Evolutionary conservation across 2,113 vertebrate species (phyloP), one percentile per base, ranked within the genome.

Genomic region (Cephalopterus ornatus): DNA sequence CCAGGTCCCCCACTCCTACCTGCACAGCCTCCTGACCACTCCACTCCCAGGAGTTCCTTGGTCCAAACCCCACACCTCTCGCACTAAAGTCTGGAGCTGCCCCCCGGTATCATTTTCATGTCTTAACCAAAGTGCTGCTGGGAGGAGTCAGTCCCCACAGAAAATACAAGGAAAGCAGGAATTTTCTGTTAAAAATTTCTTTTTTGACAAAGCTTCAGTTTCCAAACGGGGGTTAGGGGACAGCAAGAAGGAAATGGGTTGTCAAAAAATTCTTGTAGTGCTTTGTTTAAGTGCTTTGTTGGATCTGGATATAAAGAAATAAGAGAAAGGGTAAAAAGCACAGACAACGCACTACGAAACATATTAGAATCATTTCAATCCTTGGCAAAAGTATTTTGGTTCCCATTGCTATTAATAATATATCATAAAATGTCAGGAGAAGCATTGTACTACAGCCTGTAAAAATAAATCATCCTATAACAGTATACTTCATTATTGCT

Each of bases 201-300:
- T 11, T 92, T 88, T 55, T 91, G n/a, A 85, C 44, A 85, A 65
- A 78, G 18, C 10, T 72, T 62, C 18, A 5, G 39, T 79, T 92
- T 91, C 70, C 77, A 84, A 55, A 47, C 5, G 19, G 33, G 59
- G 32, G 52, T 66, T 59, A 66, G 15, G 46, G 88, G 37, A n/a
- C 27, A 80, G 55, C 8, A 73, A 19, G 10, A 9, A 35, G 55
- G 62, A 79, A 93, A 89, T 24, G 5, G 11, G 22, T 74, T 95
- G 94, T 89, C 93, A 91, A 55, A 82, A 52, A 92, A 41, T 24
- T 93, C 68, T 78, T 56, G 33, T 59, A 84, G 76, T 89, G 32
- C 74, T 63, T 62, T 84, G 62, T 93, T 90, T 96, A 97, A 96
- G 96, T 94, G 92, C 82, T 95, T 96, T 91, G 83, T n/a, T 96